Evolutionary conservation across 1,140 invertebrate species (phyloP).

Genomic region (Drosophila chauvacae): DNA sequence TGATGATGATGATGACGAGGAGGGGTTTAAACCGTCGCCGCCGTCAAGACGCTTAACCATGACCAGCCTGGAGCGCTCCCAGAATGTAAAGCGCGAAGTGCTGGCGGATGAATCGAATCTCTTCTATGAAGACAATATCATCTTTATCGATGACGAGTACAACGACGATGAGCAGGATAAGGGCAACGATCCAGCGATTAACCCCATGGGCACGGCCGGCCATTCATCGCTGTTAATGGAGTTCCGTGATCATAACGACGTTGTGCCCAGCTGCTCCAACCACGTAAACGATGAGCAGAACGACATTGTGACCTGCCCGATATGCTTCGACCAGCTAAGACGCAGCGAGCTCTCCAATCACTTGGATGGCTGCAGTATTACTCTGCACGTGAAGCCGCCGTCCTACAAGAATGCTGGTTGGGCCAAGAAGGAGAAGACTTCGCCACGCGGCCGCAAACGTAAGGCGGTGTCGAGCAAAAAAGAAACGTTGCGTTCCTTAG

Average conservation of each 20-base stretch:
- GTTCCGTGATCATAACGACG: conserved; percentile 68
- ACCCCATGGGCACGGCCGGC: conserved; percentile 70
- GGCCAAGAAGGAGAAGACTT: background rate
- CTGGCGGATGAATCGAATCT: conserved; percentile 62
- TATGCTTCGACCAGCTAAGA: conserved; percentile 76
- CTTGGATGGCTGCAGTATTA: conserved; percentile 77
- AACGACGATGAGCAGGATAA: conserved; percentile 56
- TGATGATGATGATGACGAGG: background rate
- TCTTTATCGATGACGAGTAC: conserved; percentile 78
- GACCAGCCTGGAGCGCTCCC: conserved; percentile 54
- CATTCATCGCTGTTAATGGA: conserved; percentile 63
- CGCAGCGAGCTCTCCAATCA: conserved; percentile 66
- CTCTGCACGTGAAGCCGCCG: conserved; percentile 47
- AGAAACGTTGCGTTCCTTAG: conserved; percentile 42
- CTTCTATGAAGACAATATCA: conserved; percentile 68
- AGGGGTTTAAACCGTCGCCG: background rate
- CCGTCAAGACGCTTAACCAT: background rate
- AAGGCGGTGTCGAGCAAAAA: conserved; percentile 6
- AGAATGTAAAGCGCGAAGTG: conserved; percentile 72
- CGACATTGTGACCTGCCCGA: conserved; percentile 84
- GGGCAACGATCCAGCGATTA: conserved; percentile 18
- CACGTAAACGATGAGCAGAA: conserved; percentile 38
- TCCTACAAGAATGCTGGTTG: conserved; percentile 9
- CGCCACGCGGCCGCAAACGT: background rate
- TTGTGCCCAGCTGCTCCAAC: conserved; percentile 48